phyloP scores from a whole-genome alignment of 2,113 vertebrate genomes.

The Bubalus kerabau region DNA sequence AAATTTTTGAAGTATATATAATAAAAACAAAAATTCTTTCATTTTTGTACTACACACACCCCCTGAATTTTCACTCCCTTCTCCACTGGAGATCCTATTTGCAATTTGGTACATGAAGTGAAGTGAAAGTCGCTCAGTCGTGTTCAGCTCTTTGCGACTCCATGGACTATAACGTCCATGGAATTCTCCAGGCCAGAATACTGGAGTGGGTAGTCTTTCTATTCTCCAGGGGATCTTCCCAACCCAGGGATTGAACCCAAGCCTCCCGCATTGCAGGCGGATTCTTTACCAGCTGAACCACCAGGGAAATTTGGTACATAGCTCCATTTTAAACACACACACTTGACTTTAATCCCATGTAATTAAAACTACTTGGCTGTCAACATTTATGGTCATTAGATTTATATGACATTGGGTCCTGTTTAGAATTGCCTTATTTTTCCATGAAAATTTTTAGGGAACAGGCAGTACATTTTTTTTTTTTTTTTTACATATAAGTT shows the following conservation, averaged over 20 bases:
- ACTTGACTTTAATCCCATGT: neutral
- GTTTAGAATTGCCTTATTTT: constrained; percentile 12
- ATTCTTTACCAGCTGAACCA: neutral
- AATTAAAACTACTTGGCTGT: neutral
- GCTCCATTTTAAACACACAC: neutral
- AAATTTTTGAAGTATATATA: neutral
- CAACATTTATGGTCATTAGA: neutral
- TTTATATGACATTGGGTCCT: neutral
- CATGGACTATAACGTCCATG: neutral
- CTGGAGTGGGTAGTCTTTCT: neutral
- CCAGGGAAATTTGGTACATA: neutral
- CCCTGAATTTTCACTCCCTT: neutral
- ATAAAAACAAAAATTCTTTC: neutral
- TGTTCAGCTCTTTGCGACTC: neutral
- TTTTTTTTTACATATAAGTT: too few relatives aligned
- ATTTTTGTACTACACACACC: neutral
- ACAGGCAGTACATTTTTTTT: neutral
- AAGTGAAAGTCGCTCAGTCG: neutral
- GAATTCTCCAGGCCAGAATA: neutral
- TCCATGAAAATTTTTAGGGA: neutral
- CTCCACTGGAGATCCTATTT: neutral
- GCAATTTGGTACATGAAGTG: neutral
- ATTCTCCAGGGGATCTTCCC: neutral
- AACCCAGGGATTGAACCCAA: neutral
- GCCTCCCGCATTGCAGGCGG: neutral